phyloP scores from a whole-genome alignment of 2,888 invertebrate species.

The Latheticus oryzae region DNA sequence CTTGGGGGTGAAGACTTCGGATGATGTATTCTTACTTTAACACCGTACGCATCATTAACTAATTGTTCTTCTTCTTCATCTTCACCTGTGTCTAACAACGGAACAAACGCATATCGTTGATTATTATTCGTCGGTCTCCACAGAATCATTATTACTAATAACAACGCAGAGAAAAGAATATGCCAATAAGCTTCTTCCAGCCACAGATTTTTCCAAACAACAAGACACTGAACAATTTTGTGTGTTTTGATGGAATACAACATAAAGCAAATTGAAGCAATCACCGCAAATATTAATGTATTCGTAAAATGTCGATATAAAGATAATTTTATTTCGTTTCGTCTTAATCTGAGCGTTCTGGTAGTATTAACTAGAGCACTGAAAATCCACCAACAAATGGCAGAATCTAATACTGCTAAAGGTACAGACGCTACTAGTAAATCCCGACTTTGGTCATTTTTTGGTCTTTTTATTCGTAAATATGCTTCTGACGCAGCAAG shows the following conservation, averaged over 20 bases:
- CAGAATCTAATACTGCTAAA: conserved; percentile 84
- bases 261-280: conserved; percentile 94
- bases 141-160: conserved; percentile 92
- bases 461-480: conserved; percentile 77
- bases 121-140: conserved; percentile 97
- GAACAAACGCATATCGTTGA: conserved; percentile 94
- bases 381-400: conserved; percentile 96
- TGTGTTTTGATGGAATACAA: conserved; percentile 90
- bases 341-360: conserved; percentile 84
- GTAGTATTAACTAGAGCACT: conserved; percentile 90
- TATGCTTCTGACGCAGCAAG: conserved; percentile 89
- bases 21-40: conserved; percentile 74
- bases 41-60: conserved; percentile 88
- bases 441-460: conserved; percentile 71
- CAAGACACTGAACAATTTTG: conserved; percentile 79
- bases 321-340: conserved; percentile 90
- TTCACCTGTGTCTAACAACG: conserved; percentile 86
- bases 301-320: conserved; percentile 95
- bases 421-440: conserved; percentile 81
- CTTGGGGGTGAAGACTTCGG: conserved; percentile 63
- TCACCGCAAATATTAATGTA: conserved; percentile 89
- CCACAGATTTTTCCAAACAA: conserved; percentile 93
- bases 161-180: conserved; percentile 86
- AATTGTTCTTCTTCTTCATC: conserved; percentile 86
- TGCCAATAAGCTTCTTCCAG: conserved; percentile 97